Conservation (phyloP, 2,888 invertebrate species). For the Tetheella fluctuosa region DNA sequence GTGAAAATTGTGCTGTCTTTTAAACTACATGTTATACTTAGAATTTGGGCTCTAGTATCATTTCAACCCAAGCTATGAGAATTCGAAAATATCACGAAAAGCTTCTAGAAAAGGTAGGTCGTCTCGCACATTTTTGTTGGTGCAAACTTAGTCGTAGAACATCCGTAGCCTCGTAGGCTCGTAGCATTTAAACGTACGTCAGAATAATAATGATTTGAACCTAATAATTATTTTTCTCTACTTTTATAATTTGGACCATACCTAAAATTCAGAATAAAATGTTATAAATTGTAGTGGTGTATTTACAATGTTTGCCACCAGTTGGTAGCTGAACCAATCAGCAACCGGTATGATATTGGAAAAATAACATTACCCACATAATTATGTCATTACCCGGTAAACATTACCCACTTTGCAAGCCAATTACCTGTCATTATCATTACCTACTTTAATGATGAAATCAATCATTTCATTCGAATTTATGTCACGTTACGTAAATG, state of each 20-base stretch:
- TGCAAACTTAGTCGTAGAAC: background rate
- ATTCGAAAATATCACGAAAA: too few relatives aligned
- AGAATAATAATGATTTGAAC: background rate
- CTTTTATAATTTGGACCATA: background rate
- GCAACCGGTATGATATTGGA: background rate
- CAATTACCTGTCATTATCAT: background rate
- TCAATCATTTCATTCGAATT: background rate
- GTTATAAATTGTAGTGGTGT: background rate
- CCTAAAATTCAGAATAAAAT: too few relatives aligned
- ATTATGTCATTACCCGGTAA: background rate
- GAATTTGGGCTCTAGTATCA: too few relatives aligned
- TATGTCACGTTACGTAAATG: background rate
- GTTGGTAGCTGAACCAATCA: background rate
- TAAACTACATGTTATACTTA: too few relatives aligned
- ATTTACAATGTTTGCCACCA: background rate
- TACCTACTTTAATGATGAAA: background rate
- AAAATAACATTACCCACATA: background rate
- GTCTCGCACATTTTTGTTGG: background rate
- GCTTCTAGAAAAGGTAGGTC: too few relatives aligned
- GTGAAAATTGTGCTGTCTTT: too few relatives aligned
- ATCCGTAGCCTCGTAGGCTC: constrained; percentile 6
- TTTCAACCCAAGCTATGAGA: too few relatives aligned
- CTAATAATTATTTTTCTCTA: background rate
- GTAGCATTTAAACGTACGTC: background rate
- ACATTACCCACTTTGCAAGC: background rate